Percentiles rank a stretch among this genome's conserved stretches.
Evolutionary conservation across 2,888 invertebrate species (phyloP).

Genomic region (Melipona beecheii): DNA sequence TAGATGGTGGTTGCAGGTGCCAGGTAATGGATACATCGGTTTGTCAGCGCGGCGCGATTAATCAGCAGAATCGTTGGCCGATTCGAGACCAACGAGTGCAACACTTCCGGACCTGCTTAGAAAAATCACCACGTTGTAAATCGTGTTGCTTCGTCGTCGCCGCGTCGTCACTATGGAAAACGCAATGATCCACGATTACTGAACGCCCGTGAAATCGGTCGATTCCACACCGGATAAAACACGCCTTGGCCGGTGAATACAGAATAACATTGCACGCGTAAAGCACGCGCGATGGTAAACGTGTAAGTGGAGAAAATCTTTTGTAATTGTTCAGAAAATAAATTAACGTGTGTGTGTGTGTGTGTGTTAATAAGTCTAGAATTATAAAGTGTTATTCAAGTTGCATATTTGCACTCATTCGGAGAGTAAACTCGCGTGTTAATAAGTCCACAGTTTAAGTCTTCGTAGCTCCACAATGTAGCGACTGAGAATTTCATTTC

Average conservation of each 20-base stretch:
- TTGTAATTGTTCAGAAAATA: too few species aligned
- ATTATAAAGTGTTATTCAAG: too few species aligned
- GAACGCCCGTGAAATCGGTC: background rate
- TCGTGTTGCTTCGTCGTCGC: background rate
- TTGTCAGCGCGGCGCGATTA: slow-evolving; percentile 63
- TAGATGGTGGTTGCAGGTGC: slow-evolving; percentile 54
- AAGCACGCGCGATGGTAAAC: too few species aligned
- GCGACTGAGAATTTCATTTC: too few species aligned
- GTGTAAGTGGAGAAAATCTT: too few species aligned
- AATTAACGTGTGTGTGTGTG: too few species aligned
- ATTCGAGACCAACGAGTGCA: background rate
- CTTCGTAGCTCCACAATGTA: too few species aligned
- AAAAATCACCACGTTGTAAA: slow-evolving; percentile 36
- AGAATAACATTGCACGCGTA: too few species aligned
- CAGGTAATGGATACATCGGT: slow-evolving; percentile 68
- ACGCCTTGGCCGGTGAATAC: background rate
- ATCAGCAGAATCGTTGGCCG: slow-evolving; percentile 39
- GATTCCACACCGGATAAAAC: background rate
- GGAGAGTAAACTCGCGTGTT: too few species aligned
- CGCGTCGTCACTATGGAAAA: background rate
- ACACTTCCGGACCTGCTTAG: slow-evolving; percentile 16
- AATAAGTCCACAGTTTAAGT: too few species aligned
- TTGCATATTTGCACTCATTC: too few species aligned
- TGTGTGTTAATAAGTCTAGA: too few species aligned
- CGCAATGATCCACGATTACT: background rate